These are phyloP conservation scores for Sebastes cheni DNA, from an alignment of 2,797 vertebrate genomes.

Conservation along the genomic window DNA sequence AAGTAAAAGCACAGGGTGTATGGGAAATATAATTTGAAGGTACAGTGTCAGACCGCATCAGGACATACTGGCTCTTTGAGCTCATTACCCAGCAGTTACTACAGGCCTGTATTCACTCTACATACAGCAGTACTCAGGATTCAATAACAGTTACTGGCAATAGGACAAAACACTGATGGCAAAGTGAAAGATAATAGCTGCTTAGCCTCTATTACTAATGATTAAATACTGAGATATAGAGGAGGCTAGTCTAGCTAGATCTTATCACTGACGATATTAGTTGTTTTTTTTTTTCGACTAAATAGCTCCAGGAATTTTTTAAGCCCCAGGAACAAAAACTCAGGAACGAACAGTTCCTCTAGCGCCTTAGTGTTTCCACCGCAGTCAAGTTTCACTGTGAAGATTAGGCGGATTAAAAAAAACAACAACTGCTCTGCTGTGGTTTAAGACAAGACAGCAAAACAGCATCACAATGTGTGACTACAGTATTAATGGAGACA, in stretches of 20 bases:
- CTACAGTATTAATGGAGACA: neutral
- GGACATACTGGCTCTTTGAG: constrained; percentile 9
- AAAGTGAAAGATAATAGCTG: neutral
- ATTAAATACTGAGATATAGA: constrained; percentile 21
- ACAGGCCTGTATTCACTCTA: constrained; percentile 6
- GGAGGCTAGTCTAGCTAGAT: neutral
- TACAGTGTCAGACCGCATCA: constrained; percentile 11
- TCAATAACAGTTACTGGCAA: constrained; percentile 1
- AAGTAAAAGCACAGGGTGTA: neutral
- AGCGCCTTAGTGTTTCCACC: neutral
- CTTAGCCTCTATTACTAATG: neutral
- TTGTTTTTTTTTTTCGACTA: neutral
- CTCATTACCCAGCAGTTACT: constrained; percentile 21
- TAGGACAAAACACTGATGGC: neutral
- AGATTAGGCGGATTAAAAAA: constrained; percentile 4
- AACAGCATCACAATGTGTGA: neutral
- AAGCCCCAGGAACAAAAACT: neutral
- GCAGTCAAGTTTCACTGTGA: neutral
- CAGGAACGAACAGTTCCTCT: neutral
- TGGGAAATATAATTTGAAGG: constrained; percentile 22
- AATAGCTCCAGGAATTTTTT: neutral
- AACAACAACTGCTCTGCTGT: neutral
- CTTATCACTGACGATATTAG: neutral
- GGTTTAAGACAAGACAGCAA: neutral
- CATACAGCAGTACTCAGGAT: neutral